phyloP scores from a whole-genome alignment of 1,140 invertebrate genomes.

The Neodiprion virginianus region DNA sequence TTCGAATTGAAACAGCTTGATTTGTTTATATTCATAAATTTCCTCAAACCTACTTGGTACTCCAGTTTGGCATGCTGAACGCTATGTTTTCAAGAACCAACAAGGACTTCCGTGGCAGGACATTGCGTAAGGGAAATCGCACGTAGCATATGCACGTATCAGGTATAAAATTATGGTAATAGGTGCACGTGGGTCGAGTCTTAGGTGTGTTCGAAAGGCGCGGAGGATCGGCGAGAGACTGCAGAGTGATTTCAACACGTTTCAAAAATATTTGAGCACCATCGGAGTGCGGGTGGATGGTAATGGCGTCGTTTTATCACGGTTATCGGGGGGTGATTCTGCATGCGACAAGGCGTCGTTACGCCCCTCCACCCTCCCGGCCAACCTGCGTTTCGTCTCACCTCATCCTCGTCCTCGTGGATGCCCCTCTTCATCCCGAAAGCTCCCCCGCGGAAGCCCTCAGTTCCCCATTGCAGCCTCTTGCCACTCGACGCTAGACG shows the following conservation, averaged over 20 bases:
- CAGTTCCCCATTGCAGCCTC: conserved; percentile 20
- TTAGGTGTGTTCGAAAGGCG: too few species aligned
- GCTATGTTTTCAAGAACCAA: too few species aligned
- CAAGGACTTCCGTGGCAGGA: too few species aligned
- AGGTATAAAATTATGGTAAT: too few species aligned
- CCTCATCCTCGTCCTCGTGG: not conserved
- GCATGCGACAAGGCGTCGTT: conserved; percentile 40
- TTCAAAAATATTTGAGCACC: conserved; percentile 16
- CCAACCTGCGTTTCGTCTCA: conserved; percentile 5
- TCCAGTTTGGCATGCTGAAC: too few species aligned
- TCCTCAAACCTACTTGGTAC: too few species aligned
- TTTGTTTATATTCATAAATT: too few species aligned
- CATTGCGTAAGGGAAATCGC: too few species aligned
- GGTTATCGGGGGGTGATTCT: conserved; percentile 35
- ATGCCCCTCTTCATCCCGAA: conserved; percentile 15
- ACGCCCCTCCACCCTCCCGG: not conserved
- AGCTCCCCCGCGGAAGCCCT: conserved; percentile 17
- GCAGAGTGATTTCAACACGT: conserved; percentile 10
- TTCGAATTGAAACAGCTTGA: too few species aligned
- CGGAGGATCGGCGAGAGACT: too few species aligned
- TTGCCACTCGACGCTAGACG: conserved; percentile 43
- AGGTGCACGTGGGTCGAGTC: too few species aligned
- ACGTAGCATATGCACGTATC: too few species aligned
- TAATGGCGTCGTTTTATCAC: conserved; percentile 39
- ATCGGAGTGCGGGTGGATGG: conserved; percentile 5